These are phyloP conservation scores for Pyxicephalus adspersus DNA, from an alignment of 2,113 vertebrate genomes.

Conservation along the genomic window DNA sequence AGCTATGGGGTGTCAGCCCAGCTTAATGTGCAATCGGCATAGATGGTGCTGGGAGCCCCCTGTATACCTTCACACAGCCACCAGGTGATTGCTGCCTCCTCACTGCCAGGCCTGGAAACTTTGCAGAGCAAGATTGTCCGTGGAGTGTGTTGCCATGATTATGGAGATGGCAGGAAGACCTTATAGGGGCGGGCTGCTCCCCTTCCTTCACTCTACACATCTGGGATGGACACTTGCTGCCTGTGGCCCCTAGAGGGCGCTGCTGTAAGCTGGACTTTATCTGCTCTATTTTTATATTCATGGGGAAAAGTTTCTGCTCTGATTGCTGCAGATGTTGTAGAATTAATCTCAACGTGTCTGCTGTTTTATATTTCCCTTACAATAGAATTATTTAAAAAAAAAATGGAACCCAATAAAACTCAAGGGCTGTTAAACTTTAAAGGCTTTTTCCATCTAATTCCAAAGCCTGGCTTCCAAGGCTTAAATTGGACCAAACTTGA, in stretches of 20 bases:
- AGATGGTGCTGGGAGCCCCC: background rate
- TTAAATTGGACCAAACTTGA: no score
- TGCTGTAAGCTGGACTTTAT: background rate
- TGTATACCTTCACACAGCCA: background rate
- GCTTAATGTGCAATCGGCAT: no score
- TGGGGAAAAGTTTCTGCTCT: no score
- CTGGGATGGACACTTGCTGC: background rate
- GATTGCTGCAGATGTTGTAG: no score
- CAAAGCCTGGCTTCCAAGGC: no score
- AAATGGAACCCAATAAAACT: no score
- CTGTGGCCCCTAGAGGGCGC: conserved; percentile 40
- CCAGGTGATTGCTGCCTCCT: background rate
- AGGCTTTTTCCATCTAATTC: no score
- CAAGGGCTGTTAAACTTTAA: no score
- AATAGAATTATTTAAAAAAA: no score
- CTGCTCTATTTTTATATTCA: no score
- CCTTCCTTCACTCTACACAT: background rate
- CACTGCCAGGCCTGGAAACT: conserved; percentile 56
- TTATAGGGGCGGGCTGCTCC: conserved; percentile 53
- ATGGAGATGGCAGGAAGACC: conserved; percentile 48
- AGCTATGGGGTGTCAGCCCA: background rate
- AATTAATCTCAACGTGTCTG: no score
- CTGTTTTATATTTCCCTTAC: no score
- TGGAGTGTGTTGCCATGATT: conserved; percentile 52
- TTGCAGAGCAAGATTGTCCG: conserved; percentile 58